These are phyloP conservation scores for Paratilapia polleni DNA, from an alignment of 2,113 vertebrate species.

Conservation along the genomic window DNA sequence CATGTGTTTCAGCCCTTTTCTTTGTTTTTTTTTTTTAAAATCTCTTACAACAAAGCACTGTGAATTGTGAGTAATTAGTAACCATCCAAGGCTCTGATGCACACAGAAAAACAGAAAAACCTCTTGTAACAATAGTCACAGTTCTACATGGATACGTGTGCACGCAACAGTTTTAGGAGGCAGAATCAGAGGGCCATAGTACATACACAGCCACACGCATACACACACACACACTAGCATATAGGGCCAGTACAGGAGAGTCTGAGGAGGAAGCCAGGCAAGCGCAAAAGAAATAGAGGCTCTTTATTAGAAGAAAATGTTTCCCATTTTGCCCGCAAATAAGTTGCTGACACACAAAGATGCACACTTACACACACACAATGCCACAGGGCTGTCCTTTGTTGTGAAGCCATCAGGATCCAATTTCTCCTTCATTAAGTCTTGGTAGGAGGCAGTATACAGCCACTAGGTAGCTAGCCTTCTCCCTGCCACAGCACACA, in stretches of 20 bases:
- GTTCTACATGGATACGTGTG: neutral
- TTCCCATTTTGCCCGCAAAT: constrained; percentile 48
- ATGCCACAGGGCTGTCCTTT: constrained; percentile 54
- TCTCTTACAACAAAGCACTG: neutral
- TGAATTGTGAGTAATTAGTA: constrained; percentile 28
- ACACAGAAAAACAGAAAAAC: neutral
- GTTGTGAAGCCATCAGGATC: constrained; percentile 64
- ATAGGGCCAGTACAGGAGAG: neutral
- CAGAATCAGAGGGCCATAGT: neutral
- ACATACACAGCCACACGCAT: neutral
- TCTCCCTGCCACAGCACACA: constrained; percentile 12
- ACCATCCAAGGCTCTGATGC: neutral
- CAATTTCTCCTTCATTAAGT: constrained; percentile 66
- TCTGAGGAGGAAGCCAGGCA: constrained; percentile 32
- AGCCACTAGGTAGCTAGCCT: constrained; percentile 33
- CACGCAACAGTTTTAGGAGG: neutral
- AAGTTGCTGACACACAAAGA: constrained; percentile 6
- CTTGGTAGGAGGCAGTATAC: constrained; percentile 27
- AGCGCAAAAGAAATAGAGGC: constrained; percentile 41
- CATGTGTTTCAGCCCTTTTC: neutral
- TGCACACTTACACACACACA: neutral
- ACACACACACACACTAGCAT: neutral
- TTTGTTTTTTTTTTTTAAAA: neutral
- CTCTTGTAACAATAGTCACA: neutral
- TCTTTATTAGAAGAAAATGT: constrained; percentile 60